Percentiles rank a stretch among this genome's conserved stretches.
Evolutionary conservation across 2,797 vertebrate genomes (phyloP).

Genomic region (Artibeus jamaicensis): DNA sequence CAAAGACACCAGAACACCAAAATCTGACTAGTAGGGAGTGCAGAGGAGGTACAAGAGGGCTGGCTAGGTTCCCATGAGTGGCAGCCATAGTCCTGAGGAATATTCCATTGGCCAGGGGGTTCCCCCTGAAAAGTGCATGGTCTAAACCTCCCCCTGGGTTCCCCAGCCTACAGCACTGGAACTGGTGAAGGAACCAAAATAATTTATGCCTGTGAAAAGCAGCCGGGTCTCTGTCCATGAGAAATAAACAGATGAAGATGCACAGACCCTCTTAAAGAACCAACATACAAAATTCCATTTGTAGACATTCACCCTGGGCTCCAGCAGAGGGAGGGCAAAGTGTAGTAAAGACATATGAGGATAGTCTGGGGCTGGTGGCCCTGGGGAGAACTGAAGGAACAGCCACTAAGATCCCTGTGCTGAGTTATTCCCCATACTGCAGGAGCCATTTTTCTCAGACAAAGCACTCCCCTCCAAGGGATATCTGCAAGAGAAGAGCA

Average conservation of each 20-base stretch:
- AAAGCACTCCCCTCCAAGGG: background rate
- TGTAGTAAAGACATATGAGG: background rate
- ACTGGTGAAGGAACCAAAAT: no score
- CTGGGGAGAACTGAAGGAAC: background rate
- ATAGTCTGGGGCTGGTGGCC: background rate
- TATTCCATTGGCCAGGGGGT: background rate
- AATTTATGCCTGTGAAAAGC: no score
- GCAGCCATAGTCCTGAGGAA: background rate
- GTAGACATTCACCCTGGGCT: background rate
- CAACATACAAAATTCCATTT: background rate
- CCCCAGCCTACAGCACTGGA: background rate
- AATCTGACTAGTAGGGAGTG: background rate
- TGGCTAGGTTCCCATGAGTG: background rate
- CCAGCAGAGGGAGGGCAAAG: background rate
- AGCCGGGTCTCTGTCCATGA: background rate
- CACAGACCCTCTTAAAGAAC: background rate
- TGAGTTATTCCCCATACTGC: background rate
- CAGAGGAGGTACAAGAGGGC: background rate
- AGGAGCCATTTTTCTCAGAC: background rate
- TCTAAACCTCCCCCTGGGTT: background rate
- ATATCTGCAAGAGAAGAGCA: background rate
- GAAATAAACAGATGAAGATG: background rate
- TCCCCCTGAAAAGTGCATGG: background rate
- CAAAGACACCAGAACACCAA: background rate
- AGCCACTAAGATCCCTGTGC: background rate